Evolutionary conservation across 2,113 vertebrate genomes (phyloP).

Genomic region (Oenanthe melanoleuca): DNA sequence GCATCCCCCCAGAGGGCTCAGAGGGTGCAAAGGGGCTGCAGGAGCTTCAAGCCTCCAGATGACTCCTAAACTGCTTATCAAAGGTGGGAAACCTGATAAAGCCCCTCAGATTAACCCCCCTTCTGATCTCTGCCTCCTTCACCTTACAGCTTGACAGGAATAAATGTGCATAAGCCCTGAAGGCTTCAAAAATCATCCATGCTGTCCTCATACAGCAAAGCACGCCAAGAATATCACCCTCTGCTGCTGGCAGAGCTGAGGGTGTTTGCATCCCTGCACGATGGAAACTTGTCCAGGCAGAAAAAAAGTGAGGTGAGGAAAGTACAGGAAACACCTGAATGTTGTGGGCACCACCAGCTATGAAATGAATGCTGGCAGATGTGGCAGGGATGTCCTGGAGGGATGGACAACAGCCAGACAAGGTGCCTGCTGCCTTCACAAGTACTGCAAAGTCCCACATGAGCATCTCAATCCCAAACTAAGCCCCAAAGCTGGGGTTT

Average conservation of each 20-base stretch:
- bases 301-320: neutral
- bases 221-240: accelerated
- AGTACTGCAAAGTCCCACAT: neutral
- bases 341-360: neutral
- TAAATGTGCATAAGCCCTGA: neutral
- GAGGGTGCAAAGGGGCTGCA: neutral
- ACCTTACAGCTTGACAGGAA: neutral
- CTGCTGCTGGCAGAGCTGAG: neutral
- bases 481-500: neutral
- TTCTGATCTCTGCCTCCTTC: neutral
- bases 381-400: neutral
- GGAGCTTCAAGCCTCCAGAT: neutral
- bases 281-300: neutral
- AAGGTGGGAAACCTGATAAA: neutral
- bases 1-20: neutral
- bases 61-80: neutral
- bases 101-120: neutral
- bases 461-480: neutral
- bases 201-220: neutral
- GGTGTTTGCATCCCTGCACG: accelerated
- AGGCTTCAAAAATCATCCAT: neutral
- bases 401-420: neutral
- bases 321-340: neutral
- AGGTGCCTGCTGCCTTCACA: too few species aligned
- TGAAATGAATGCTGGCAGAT: neutral